These are phyloP conservation scores for Arvicanthis niloticus DNA, from an alignment of 2,113 vertebrate genomes.

Conservation along the genomic window DNA sequence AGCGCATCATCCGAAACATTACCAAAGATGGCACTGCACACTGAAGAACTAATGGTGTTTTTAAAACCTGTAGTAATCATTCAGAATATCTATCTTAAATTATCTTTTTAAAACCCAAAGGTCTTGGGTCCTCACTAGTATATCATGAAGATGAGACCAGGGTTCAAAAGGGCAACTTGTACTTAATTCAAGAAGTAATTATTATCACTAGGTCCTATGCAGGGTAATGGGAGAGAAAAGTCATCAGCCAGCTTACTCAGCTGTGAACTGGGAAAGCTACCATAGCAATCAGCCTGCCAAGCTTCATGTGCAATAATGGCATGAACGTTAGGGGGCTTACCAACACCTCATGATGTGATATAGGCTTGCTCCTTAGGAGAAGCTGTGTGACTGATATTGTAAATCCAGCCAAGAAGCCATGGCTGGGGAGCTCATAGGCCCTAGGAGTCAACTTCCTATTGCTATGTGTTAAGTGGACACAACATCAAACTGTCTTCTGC, in stretches of 20 bases:
- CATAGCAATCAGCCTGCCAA: not conserved
- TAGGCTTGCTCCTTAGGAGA: not conserved
- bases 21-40: not conserved
- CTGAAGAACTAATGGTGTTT: not conserved
- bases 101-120: not conserved
- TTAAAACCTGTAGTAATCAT: not conserved
- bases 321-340: not conserved
- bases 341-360: not conserved
- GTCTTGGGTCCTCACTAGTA: not conserved
- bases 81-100: not conserved
- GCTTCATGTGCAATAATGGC: not conserved
- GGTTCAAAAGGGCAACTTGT: not conserved
- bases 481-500: not conserved
- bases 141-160: not conserved
- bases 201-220: not conserved
- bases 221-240: not conserved
- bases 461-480: not conserved
- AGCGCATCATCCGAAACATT: not conserved
- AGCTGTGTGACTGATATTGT: no score
- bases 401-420: not conserved
- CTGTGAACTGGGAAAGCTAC: not conserved
- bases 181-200: slow-evolving; percentile 19
- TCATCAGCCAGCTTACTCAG: not conserved
- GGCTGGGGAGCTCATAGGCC: not conserved
- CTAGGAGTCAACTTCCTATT: not conserved